phyloP scores from a whole-genome alignment of 1,140 invertebrate species.

The Zaprionus nigranus region DNA sequence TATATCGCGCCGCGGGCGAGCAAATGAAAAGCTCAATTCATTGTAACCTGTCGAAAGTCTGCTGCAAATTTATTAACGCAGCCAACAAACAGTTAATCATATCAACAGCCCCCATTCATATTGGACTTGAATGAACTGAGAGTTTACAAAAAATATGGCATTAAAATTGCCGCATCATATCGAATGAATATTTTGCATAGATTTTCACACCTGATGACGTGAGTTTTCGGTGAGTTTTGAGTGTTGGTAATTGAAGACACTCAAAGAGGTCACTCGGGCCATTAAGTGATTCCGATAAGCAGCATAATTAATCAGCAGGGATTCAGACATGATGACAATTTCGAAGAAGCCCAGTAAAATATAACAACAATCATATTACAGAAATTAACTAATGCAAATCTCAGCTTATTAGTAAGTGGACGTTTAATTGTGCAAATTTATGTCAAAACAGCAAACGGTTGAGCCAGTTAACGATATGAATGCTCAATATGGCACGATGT shows the following conservation, averaged over 20 bases:
- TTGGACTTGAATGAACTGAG: not conserved
- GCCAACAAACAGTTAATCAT: slow-evolving; percentile 68
- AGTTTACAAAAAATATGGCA: slow-evolving; percentile 4
- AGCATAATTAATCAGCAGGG: slow-evolving; percentile 3
- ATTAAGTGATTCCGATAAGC: not conserved
- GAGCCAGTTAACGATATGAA: not conserved
- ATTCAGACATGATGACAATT: not conserved
- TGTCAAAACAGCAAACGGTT: not conserved
- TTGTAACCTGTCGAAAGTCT: slow-evolving; percentile 20
- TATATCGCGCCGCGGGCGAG: not conserved
- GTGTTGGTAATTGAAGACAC: slow-evolving; percentile 31
- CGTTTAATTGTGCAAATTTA: not conserved
- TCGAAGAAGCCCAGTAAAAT: not conserved
- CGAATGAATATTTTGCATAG: slow-evolving; percentile 27
- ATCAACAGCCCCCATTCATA: slow-evolving; percentile 33
- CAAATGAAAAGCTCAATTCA: slow-evolving; percentile 45
- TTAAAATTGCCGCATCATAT: slow-evolving; percentile 28
- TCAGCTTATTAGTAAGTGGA: not conserved
- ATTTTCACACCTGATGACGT: slow-evolving; percentile 18
- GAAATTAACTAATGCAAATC: not conserved
- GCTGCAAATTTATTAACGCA: slow-evolving; percentile 68
- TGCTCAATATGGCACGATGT: not conserved
- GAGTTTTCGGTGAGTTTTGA: not conserved
- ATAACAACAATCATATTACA: not conserved
- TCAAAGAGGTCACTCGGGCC: slow-evolving; percentile 5